Evolutionary conservation across 2,797 vertebrate species (phyloP), one percentile per base, ranked within the genome.

Genomic region (Atherinosoma microstoma): DNA sequence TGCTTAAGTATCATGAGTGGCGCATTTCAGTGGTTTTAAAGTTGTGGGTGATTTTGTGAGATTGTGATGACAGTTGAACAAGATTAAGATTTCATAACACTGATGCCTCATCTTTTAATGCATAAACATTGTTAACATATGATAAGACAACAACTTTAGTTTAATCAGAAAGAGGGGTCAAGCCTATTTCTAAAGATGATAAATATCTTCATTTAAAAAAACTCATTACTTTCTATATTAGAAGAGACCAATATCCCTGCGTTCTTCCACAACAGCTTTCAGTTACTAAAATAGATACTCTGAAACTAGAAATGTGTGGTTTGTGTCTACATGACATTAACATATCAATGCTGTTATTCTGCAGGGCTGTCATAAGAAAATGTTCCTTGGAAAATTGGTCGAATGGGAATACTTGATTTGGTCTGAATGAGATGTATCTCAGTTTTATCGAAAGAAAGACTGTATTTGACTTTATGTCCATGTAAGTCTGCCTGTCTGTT

Each of bases 271-370:
- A 73, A 56, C 67, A 73, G 72, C 70, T 76, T 64, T 80, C 49
- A 70, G 45, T 87, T 77, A 68, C 38, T 71, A 68, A 71, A 57
- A 76, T 76, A 18, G 56, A 74, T 70, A 47, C 64, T 22, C 24
- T 62, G 73, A 78, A 78, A 79, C 27, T 57, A 61, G 47, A 78
- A 58, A 59, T 59, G 62, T 63, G 77, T 40, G 80, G 63, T 78
- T 78, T 76, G 7, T 63, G 60, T 69, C 4, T 60, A 68, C 76
- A 67, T 10, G 5, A 20, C 56, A 40, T 66, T 24, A 36, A n/a
- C 13, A 57, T 32, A 18, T 18, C 29, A 57, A 57, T 32, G 54
- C 16, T 57, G 29, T 57, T 15, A 54, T 32, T 29, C 29, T 49
- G 47, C 47, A 9, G 15, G 54, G n/a, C 40, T 24, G 51, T 79